Evolutionary conservation across 2,888 invertebrate genomes (phyloP).

Genomic region (Phyllotreta cruciferae): DNA sequence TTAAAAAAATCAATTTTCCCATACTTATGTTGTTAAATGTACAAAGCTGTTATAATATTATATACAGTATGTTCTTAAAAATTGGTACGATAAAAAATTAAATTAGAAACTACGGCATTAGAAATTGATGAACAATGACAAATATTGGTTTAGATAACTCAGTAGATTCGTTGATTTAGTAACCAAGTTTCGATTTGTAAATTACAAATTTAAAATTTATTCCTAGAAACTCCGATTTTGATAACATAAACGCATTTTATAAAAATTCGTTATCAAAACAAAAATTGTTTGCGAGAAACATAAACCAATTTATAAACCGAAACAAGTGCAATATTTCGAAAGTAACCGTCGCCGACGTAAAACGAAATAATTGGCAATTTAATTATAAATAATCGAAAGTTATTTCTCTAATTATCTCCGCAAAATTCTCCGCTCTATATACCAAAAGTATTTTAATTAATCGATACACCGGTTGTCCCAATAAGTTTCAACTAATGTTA

Average conservation of each 20-base stretch:
- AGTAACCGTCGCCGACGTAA: conserved; percentile 8
- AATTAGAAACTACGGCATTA: neutral
- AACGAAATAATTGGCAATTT: conserved; percentile 21
- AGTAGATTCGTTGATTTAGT: conserved; percentile 3
- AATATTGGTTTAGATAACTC: conserved; percentile 1
- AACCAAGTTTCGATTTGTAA: neutral
- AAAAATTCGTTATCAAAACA: neutral
- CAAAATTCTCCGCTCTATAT: conserved; percentile 14
- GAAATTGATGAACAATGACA: conserved; percentile 12
- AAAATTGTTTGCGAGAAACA: neutral
- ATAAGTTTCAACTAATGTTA: neutral
- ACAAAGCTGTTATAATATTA: conserved; percentile 36
- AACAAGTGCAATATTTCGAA: conserved; percentile 9
- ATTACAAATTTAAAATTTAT: neutral
- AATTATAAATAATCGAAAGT: conserved; percentile 21
- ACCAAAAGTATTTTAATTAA: conserved; percentile 17
- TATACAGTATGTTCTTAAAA: conserved; percentile 26
- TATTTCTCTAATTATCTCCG: conserved; percentile 11
- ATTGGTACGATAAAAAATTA: conserved; percentile 3
- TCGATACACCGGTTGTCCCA: conserved; percentile 11
- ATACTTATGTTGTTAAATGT: conserved; percentile 26
- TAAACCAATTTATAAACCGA: conserved; percentile 6
- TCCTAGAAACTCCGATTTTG: neutral
- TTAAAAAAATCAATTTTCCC: conserved; percentile 26
- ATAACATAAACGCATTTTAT: neutral